A percentile compares a stretch with the other conserved stretches of the same genome.
These are phyloP conservation scores for Anabacerthia variegaticeps DNA, from an alignment of 2,797 vertebrate genomes.

Conservation along the genomic window DNA sequence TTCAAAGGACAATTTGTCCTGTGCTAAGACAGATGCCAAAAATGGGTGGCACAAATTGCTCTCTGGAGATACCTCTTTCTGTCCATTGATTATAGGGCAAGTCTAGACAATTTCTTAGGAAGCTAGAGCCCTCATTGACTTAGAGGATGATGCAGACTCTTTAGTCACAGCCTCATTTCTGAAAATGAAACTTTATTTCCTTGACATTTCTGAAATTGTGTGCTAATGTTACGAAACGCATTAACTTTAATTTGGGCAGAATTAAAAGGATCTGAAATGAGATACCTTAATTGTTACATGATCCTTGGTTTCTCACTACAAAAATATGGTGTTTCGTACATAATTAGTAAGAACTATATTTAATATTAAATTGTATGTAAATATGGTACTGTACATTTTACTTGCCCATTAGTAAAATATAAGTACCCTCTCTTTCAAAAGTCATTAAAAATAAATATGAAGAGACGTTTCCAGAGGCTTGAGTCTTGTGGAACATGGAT, in stretches of 20 bases:
- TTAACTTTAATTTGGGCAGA: background rate
- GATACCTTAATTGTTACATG: background rate
- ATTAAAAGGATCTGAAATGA: background rate
- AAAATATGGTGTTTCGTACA: background rate
- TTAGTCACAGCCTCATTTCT: background rate
- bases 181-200: background rate
- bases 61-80: background rate
- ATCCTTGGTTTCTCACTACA: background rate
- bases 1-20: background rate
- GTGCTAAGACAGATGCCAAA: background rate
- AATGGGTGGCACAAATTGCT: background rate
- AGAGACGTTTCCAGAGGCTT: background rate
- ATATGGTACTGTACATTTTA: background rate
- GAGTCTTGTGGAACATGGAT: background rate
- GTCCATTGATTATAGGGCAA: background rate
- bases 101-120: background rate
- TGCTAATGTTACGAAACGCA: fast-evolving
- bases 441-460: background rate
- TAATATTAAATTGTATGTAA: background rate
- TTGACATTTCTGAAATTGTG: background rate
- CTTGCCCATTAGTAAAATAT: background rate
- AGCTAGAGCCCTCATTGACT: background rate
- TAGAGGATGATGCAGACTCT: background rate
- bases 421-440: background rate
- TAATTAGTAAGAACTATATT: background rate